Evolutionary conservation across 2,888 invertebrate genomes (phyloP), one percentile per base, ranked within the genome.

Genomic region (Embidobia sp.): DNA sequence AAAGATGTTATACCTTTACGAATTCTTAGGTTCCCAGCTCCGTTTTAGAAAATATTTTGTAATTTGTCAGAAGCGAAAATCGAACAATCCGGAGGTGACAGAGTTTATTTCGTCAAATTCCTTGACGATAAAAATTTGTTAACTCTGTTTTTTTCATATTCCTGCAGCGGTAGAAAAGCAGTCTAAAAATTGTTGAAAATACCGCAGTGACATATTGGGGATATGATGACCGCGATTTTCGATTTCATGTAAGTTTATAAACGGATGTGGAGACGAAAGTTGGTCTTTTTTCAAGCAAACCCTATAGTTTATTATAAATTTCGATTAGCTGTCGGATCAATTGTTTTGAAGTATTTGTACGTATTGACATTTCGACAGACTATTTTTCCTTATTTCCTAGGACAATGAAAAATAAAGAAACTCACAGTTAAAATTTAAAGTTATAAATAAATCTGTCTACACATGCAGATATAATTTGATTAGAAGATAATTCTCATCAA

Each of bases 1-100:
- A 10, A 44, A 46, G 18, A 33, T 59, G 18, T 59, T 31, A 46
- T 13, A 7, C 8, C 59, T 44, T 33, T 33, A 7, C 35, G 26
- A 44, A 59, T 10, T 22, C 40, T 40, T n/a, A 10, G 18, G 18
- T 44, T 18, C 10, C 22, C 4, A 13, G 11, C n/a, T 19, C 13
- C 8, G 19, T 42, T 31, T 59, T 42, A n/a, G 7, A 33, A 59
- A 44, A 59, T 59, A 59, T 59, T 59, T 59, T 33, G 22, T 46
- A 59, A 33, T 59, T 46, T 46, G 59, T 46, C 26, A 33, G 18
- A 5, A 18, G 29, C 31, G 15, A 7, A 48, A 48, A 31, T 31
- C 10, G 16, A 42, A 10, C 13, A 6, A 3, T 11, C 33, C 15
- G n/a, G 8, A 37, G n/a, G 11, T 19, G 16, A 48, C 10, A 19